Percentiles rank a stretch among this genome's conserved stretches.
These are phyloP conservation scores for Catostylus mosaicus DNA, from an alignment of 30 jellyfish, hydroid and myxozoan species.

Conservation along the genomic window DNA sequence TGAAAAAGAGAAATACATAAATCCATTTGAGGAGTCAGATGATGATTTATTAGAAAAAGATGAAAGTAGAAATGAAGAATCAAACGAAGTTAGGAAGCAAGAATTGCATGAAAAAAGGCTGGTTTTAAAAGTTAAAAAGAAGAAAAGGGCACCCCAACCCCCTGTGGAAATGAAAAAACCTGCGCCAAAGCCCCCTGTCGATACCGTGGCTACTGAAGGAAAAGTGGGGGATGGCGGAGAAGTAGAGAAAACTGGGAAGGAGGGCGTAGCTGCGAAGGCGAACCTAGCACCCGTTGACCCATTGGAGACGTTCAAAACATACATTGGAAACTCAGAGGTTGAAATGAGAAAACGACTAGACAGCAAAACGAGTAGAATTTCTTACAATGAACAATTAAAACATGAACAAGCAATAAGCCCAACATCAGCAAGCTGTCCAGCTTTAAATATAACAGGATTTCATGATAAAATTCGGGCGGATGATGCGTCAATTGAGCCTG, in stretches of 20 bases:
- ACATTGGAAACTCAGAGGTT: slow-evolving; percentile 33
- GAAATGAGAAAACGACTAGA: slow-evolving; percentile 53
- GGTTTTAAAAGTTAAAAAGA: slow-evolving; percentile 72
- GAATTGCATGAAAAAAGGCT: slow-evolving; percentile 22
- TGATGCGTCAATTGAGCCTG: neutral
- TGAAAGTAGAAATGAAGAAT: neutral
- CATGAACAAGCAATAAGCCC: slow-evolving; percentile 36
- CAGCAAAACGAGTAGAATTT: slow-evolving; percentile 2
- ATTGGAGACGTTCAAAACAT: slow-evolving; percentile 49
- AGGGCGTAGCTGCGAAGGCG: neutral
- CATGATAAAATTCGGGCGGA: neutral
- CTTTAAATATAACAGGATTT: neutral
- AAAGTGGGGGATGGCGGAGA: neutral
- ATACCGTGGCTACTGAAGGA: neutral
- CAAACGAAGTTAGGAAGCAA: neutral
- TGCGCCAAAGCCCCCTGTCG: neutral
- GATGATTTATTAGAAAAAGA: slow-evolving; percentile 57
- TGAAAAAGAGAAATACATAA: slow-evolving; percentile 13
- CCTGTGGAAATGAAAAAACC: neutral
- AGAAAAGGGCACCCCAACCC: slow-evolving; percentile 51
- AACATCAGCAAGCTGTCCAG: slow-evolving; percentile 64
- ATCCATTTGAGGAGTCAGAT: slow-evolving; percentile 73
- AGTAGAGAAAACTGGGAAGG: neutral
- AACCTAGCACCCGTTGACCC: slow-evolving; percentile 26
- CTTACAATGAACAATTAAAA: neutral